Percentiles rank a stretch among this genome's conserved stretches.
Conservation (phyloP, 2,113 vertebrate genomes). For the Carlito syrichta region DNA sequence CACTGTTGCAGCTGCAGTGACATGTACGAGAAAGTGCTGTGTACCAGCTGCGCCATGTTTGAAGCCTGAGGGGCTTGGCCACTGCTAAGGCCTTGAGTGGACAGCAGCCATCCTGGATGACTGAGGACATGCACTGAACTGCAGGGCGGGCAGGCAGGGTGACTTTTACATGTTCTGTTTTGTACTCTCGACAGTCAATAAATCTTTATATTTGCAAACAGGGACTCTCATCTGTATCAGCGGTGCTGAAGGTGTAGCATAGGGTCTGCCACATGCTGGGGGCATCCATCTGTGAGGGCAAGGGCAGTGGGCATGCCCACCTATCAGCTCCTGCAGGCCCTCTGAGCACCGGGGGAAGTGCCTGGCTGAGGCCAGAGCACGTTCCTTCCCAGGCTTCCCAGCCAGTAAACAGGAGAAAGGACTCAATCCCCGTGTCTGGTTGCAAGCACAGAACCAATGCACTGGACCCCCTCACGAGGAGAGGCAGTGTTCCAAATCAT, state of each 20-base stretch:
- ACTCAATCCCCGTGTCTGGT: neutral
- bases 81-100: too few species aligned
- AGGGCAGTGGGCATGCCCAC: too few species aligned
- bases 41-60: constrained; percentile 80
- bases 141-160: neutral
- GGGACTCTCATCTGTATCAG: neutral
- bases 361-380: rapidly evolving
- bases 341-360: neutral
- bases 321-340: too few species aligned
- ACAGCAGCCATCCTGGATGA: neutral
- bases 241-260: too few species aligned
- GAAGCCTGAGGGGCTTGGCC: constrained; percentile 80
- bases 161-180: constrained; percentile 67
- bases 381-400: neutral
- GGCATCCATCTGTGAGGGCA: neutral
- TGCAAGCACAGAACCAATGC: neutral
- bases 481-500: rapidly evolving
- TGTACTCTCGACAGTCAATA: constrained; percentile 67
- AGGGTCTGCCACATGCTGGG: neutral
- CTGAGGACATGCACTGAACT: neutral
- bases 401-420: neutral
- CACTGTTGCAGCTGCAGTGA: constrained; percentile 69
- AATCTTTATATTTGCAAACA: constrained; percentile 64
- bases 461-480: rapidly evolving
- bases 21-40: constrained; percentile 79